Conservation (phyloP, 2,113 vertebrate genomes). For the Motacilla tschutschensis region DNA sequence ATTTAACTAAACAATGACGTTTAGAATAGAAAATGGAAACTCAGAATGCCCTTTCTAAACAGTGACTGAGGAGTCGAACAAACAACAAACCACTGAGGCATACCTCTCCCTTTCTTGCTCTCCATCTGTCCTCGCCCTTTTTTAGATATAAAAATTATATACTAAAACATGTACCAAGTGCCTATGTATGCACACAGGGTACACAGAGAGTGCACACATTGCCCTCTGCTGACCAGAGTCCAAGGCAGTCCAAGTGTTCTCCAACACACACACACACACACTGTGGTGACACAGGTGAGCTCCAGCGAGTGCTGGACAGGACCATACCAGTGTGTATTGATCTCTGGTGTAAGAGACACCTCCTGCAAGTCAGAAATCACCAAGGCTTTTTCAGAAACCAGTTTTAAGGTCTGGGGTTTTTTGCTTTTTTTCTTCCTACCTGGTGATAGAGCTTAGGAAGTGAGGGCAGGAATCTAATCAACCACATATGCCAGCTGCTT, state of each 20-base stretch:
- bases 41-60: neutral
- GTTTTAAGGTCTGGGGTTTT: neutral
- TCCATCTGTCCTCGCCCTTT: neutral
- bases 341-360: neutral
- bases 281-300: neutral
- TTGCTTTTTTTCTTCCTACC: neutral
- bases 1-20: neutral
- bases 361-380: neutral
- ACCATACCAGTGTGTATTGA: accelerated
- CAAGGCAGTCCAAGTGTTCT: neutral
- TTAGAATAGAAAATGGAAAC: neutral
- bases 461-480: neutral
- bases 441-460: neutral
- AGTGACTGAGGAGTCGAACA: neutral
- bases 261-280: neutral
- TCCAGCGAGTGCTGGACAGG: neutral
- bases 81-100: neutral
- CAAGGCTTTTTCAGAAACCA: neutral
- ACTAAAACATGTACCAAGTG: neutral
- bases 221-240: constrained; percentile 26
- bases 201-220: neutral
- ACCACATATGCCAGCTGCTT: neutral
- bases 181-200: neutral
- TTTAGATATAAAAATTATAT: neutral
- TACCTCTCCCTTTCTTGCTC: neutral